Conservation (phyloP, 2,113 vertebrate species). For the Limnothrissa miodon region DNA sequence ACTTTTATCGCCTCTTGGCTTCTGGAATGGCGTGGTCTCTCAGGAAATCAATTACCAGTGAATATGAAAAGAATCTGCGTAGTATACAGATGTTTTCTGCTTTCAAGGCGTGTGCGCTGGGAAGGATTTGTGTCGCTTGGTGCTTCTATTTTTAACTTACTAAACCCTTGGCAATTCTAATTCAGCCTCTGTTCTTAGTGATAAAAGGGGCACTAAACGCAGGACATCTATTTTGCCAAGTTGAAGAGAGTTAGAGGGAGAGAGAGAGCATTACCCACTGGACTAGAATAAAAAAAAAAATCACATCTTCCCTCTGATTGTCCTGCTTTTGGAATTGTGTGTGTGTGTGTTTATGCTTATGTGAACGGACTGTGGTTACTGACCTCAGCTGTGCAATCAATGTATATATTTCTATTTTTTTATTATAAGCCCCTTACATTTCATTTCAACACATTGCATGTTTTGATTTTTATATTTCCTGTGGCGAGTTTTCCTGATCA, state of each 20-base stretch:
- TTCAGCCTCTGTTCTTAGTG: not conserved
- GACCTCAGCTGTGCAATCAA: constrained; percentile 18
- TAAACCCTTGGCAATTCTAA: constrained; percentile 15
- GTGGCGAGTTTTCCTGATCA: constrained; percentile 23
- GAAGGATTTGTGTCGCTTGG: not conserved
- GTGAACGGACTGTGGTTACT: constrained; percentile 22
- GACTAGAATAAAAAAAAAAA: not conserved
- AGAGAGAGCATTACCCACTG: not conserved
- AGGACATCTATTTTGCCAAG: not conserved
- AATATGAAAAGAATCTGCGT: constrained; percentile 7
- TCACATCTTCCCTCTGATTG: not conserved
- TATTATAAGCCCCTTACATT: constrained; percentile 37
- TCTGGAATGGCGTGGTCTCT: not conserved
- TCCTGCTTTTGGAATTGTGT: not conserved
- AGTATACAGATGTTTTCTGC: constrained; percentile 14
- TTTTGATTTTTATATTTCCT: constrained; percentile 40
- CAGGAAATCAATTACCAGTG: constrained; percentile 11
- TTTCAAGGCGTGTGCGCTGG: not conserved
- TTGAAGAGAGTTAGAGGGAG: not conserved
- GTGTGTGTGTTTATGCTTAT: not conserved
- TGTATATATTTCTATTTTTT: not conserved
- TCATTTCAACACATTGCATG: constrained; percentile 31
- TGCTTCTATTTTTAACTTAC: not conserved
- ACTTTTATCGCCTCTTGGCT: constrained; percentile 15
- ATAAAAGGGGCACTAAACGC: not conserved